Evolutionary conservation across 2,797 vertebrate genomes (phyloP).

Genomic region (Carcharodon carcharias): DNA sequence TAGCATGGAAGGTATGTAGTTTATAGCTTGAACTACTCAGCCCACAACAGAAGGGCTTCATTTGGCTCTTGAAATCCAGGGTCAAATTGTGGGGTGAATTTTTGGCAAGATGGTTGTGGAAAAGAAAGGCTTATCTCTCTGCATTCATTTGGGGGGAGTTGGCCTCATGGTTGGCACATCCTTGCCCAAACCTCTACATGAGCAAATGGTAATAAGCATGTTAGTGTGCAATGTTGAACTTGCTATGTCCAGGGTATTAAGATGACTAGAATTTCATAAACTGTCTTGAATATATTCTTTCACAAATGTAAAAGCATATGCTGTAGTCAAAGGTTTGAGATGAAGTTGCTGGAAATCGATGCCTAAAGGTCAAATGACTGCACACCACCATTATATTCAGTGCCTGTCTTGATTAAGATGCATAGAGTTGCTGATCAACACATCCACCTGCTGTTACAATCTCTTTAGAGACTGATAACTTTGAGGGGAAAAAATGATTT

Average conservation of each 20-base stretch:
- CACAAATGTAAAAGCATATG: neutral
- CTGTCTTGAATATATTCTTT: neutral
- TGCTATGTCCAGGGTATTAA: neutral
- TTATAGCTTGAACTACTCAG: neutral
- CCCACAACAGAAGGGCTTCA: neutral
- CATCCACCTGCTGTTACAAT: neutral
- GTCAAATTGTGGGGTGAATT: neutral
- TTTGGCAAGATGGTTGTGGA: neutral
- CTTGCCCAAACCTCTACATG: neutral
- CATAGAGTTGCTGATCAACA: neutral
- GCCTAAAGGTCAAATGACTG: neutral
- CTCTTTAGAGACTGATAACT: neutral
- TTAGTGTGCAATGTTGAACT: neutral
- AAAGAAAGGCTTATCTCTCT: neutral
- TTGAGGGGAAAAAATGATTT: too few species aligned
- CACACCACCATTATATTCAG: neutral
- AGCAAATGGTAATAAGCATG: neutral
- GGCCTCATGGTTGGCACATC: neutral
- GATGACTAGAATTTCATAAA: neutral
- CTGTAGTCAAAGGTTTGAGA: neutral
- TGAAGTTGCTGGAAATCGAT: neutral
- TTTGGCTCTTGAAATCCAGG: neutral
- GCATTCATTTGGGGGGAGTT: neutral
- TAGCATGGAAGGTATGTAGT: neutral
- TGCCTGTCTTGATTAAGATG: neutral